Base-by-base conservation (phyloP, 2,797 vertebrate species). In the Lagodon rhomboides region DNA sequence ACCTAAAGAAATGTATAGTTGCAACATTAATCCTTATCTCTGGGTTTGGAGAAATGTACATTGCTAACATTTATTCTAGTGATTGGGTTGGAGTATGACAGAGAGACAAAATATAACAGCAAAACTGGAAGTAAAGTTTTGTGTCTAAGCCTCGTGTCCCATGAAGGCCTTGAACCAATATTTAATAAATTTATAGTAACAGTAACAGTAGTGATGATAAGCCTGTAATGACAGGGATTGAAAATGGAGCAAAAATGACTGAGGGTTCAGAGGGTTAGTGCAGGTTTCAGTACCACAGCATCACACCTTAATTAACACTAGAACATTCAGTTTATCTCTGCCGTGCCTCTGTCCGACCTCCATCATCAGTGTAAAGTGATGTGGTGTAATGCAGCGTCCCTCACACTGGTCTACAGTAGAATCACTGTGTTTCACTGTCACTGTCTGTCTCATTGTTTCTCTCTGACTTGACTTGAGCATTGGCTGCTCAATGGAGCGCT, bases 401-500 rank as follows among this genome's bases (percentile, higher is more conserved):
- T 60, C 46, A 64, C 63, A 50, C 30, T 68, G 58, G 43, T 70
- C 66, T 51, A 38, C 23, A 13, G 68, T 18, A 5, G 5, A 27
- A 10, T 74, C n/a, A 64, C 22, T 7, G 20, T 63, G 46, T 68
- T 43, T 77, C 56, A 64, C 44, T 55, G 17, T 80, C 43, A 70
- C 25, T 75, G 23, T 70, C 41, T 64, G 11, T 71, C 22, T 85
- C 44, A 60, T 59, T 84, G 73, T 65, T 72, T 70, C 64, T 75
- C 60, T 79, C 66, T 92, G 85, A 82, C 68, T 80, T 65, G 41
- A 77, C 68, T 66, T 86, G 91, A 93, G 92, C 71, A 54, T 82
- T 80, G 84, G 85, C 79, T 73, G 84, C 92, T 95, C 94, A 91
- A 84, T 91, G 90, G 82, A 94, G 91, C 90, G 83, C 87, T 92